These are phyloP conservation scores for Ptychoptera albimana DNA, from an alignment of 2,888 invertebrate genomes.

Conservation along the genomic window DNA sequence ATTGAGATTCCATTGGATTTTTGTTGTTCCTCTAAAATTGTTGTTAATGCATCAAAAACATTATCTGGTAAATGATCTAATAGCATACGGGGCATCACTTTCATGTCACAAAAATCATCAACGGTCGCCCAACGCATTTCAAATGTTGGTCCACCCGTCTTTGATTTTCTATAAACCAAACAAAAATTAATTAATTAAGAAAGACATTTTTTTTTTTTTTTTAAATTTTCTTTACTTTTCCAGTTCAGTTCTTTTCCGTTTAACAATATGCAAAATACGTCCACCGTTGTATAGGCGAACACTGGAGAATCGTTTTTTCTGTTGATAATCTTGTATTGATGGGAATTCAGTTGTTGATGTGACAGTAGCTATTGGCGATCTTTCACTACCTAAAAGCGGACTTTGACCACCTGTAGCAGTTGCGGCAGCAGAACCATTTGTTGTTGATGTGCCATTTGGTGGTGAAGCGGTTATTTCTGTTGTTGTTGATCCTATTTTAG, in stretches of 20 bases:
- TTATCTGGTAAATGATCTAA: constrained; percentile 75
- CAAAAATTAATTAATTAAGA: constrained; percentile 26
- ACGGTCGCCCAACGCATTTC: constrained; percentile 68
- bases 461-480: neutral
- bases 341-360: constrained; percentile 35
- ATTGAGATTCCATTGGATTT: neutral
- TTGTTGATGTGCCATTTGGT: neutral
- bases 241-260: constrained; percentile 49
- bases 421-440: neutral
- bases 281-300: constrained; percentile 63
- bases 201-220: constrained; percentile 24
- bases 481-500: constrained; percentile 4
- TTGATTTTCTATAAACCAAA: constrained; percentile 44
- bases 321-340: constrained; percentile 20
- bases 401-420: constrained; percentile 21
- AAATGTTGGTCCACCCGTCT: constrained; percentile 45
- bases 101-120: constrained; percentile 65
- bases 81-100: constrained; percentile 73
- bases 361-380: constrained; percentile 36
- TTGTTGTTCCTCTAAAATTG: constrained; percentile 36
- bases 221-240: constrained; percentile 36
- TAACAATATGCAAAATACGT: constrained; percentile 59
- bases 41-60: constrained; percentile 51
- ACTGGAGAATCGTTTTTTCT: constrained; percentile 43
- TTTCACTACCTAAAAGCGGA: constrained; percentile 30